Base-by-base conservation (phyloP, 1,140 invertebrate genomes). In the Bombus breviceps region DNA sequence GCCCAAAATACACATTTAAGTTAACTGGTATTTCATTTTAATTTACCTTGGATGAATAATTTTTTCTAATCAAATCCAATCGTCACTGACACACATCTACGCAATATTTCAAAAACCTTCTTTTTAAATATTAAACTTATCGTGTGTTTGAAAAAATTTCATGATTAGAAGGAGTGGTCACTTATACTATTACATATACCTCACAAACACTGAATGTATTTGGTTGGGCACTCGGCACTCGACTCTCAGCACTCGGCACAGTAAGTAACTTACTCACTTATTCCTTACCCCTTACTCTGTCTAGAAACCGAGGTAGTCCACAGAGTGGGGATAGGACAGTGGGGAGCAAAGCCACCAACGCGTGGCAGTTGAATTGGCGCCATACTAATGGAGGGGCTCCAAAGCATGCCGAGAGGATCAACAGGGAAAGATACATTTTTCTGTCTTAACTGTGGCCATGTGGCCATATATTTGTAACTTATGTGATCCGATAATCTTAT, bases 121-220 rank as follows among this genome's bases (percentile, higher is more conserved):
- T 72, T n/a, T 18, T 37, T 28, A 8, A n/a, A 72, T 34, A 22
- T 39, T 71, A 28, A 69, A 32, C 25, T 72, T 57, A 25, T 59
- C 25, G 8, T 34, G 72, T 34, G 32, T 47, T 72, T 0, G 13
- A 80, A 43, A 71, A 71, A 57, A 57, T 66, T 66, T 81, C 77
- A 85, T 85, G 77, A 81, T 81, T 81, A 74, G 76, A 69, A 85
- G 83, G 77, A 81, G 83, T 85, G 77, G 69, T 81, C 77, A 53
- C 47, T 53, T 53, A 53, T 53, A 53, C 47, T 28, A 57, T 71
- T 43, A 22, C 41, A 66, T 28, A 85, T 39, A 71, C 75, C 28
- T 43, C 82, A 62, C 82, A 53, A 53, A 53, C 47, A 53, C 47
- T 53, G 47, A 53, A 53, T 71, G 62, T 68, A 78, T 78, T 83